Conservation (phyloP, 2,113 vertebrate species). For the Phodopus roborovskii region DNA sequence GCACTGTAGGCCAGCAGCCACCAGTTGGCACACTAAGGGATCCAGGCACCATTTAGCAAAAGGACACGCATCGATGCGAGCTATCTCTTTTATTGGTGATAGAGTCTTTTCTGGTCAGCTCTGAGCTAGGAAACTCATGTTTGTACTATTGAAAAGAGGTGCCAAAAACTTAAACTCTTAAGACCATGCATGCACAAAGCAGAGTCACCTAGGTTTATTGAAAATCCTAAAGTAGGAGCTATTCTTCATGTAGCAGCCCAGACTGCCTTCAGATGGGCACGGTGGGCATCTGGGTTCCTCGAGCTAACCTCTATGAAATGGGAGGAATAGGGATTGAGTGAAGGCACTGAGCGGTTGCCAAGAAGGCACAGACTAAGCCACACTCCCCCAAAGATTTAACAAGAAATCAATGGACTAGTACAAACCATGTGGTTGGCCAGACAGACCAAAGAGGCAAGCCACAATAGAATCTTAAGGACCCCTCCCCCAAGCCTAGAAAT, state of each 20-base stretch:
- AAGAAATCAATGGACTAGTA: neutral
- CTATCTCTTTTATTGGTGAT: fast-evolving
- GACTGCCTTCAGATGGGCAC: neutral
- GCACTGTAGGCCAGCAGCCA: no score
- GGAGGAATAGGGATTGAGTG: neutral
- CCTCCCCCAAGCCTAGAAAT: neutral
- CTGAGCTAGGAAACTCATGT: neutral
- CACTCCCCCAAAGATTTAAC: neutral
- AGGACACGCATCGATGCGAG: fast-evolving
- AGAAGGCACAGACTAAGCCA: fast-evolving
- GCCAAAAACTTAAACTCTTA: neutral
- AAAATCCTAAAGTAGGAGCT: neutral
- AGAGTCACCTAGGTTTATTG: neutral
- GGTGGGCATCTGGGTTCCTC: neutral
- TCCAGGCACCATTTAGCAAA: neutral
- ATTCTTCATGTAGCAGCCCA: neutral
- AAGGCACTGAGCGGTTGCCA: fast-evolving
- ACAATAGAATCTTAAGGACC: neutral
- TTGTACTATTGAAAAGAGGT: neutral
- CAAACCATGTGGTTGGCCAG: neutral
- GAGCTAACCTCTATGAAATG: neutral
- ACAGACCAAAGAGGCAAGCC: neutral
- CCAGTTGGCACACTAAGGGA: fast-evolving
- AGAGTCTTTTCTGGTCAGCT: no score
- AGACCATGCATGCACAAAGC: neutral